These are phyloP conservation scores for Danio jaintianensis DNA, from an alignment of 2,797 vertebrate genomes.

Conservation along the genomic window DNA sequence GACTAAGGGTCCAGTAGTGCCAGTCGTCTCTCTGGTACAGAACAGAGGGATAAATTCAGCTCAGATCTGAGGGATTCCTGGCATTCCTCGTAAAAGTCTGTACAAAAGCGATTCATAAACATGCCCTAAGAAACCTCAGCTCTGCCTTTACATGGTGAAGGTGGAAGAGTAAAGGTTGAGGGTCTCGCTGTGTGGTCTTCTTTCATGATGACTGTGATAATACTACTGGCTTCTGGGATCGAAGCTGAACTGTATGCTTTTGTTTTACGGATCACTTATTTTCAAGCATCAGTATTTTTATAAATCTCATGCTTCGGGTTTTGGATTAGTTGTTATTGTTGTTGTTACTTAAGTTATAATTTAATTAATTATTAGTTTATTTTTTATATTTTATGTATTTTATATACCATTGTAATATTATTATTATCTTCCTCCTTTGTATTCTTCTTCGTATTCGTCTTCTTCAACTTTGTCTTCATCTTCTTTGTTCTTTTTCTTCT, in stretches of 20 bases:
- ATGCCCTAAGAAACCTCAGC: constrained; percentile 38
- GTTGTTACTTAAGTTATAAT: neutral
- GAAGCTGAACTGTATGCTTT: neutral
- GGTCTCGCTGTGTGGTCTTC: constrained; percentile 11
- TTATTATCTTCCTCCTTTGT: neutral
- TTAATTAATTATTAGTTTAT: neutral
- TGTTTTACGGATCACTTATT: neutral
- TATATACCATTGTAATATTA: neutral
- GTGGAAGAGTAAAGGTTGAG: constrained; percentile 32
- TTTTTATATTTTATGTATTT: neutral
- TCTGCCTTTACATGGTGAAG: constrained; percentile 43
- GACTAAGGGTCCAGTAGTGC: constrained; percentile 13
- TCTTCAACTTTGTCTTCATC: no score
- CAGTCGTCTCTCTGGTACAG: constrained; percentile 22
- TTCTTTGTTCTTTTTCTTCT: no score
- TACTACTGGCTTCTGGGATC: constrained; percentile 30
- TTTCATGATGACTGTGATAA: constrained; percentile 33
- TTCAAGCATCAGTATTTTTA: neutral
- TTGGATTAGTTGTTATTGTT: neutral
- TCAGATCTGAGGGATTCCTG: constrained; percentile 64
- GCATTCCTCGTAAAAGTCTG: constrained; percentile 65
- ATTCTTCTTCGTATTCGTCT: neutral
- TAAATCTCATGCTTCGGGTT: neutral
- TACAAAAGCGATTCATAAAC: constrained; percentile 35
- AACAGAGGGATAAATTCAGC: constrained; percentile 49